Conservation (phyloP, 2,888 invertebrate species). For the Drosophila melanocephala region DNA sequence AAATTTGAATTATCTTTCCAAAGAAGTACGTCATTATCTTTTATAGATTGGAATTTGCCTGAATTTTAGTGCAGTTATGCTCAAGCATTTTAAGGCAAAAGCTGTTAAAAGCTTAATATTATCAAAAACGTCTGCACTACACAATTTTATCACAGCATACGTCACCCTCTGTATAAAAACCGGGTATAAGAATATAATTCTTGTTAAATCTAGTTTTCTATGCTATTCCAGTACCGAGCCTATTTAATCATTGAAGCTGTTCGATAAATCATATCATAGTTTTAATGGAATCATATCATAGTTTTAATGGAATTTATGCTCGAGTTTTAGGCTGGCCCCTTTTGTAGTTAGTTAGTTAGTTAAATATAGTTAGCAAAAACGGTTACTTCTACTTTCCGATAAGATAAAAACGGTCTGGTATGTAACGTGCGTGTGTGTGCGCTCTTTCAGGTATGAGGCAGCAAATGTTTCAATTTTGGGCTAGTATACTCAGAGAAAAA, state of each 20-base stretch:
- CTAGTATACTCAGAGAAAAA: neutral
- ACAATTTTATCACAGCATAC: neutral
- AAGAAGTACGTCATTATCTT: neutral
- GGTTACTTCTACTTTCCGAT: constrained; percentile 30
- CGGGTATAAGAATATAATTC: constrained; percentile 2
- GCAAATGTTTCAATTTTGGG: neutral
- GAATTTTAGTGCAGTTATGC: neutral
- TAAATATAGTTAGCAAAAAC: constrained; percentile 12
- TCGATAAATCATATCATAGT: constrained; percentile 14
- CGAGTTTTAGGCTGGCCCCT: neutral
- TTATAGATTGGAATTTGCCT: neutral
- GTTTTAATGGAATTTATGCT: constrained; percentile 12
- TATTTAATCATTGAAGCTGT: neutral
- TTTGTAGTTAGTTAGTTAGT: constrained; percentile 14
- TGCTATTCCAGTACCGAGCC: neutral
- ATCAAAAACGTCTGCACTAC: neutral
- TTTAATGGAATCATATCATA: constrained; percentile 22
- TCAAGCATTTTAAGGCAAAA: neutral
- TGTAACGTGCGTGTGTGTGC: neutral
- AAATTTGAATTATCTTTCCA: neutral
- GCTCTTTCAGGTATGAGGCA: neutral
- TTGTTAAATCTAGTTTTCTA: neutral
- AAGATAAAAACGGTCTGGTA: constrained; percentile 31
- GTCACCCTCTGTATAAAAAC: neutral
- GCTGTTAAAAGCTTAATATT: neutral